These are phyloP conservation scores for Scopus umbretta DNA, from an alignment of 2,113 vertebrate genomes.

Conservation along the genomic window DNA sequence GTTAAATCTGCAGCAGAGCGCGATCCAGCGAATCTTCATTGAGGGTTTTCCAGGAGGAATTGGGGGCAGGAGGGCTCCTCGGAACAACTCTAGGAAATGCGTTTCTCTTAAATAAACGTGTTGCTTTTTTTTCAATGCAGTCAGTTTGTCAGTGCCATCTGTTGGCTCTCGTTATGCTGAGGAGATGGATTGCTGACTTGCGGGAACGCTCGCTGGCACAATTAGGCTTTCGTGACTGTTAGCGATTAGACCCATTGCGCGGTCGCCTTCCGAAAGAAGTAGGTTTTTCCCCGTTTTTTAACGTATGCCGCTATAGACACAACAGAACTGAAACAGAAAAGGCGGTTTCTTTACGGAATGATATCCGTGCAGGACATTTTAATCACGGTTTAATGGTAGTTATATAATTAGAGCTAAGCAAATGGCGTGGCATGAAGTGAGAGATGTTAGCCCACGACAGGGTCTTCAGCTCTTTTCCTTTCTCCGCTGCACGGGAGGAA, in stretches of 20 bases:
- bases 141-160: conserved; percentile 10
- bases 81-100: not conserved
- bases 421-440: not conserved
- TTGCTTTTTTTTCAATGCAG: not conserved
- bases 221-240: not conserved
- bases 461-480: not conserved
- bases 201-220: not conserved
- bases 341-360: not conserved
- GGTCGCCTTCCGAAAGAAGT: not conserved
- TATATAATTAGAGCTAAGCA: not conserved
- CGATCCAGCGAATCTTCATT: fast-evolving
- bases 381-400: not conserved
- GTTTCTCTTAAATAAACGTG: not conserved
- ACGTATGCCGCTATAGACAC: not conserved
- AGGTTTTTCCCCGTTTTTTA: not conserved
- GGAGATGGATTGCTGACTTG: not conserved
- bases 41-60: not conserved
- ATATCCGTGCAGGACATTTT: not conserved
- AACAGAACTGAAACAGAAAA: not conserved
- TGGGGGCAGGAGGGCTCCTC: not conserved
- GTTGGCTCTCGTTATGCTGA: not conserved
- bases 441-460: not conserved
- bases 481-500: not conserved
- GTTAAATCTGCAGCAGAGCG: fast-evolving
- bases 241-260: not conserved